These are phyloP conservation scores for Saturnia pavonia DNA, from an alignment of 2,888 invertebrate species.

Conservation along the genomic window DNA sequence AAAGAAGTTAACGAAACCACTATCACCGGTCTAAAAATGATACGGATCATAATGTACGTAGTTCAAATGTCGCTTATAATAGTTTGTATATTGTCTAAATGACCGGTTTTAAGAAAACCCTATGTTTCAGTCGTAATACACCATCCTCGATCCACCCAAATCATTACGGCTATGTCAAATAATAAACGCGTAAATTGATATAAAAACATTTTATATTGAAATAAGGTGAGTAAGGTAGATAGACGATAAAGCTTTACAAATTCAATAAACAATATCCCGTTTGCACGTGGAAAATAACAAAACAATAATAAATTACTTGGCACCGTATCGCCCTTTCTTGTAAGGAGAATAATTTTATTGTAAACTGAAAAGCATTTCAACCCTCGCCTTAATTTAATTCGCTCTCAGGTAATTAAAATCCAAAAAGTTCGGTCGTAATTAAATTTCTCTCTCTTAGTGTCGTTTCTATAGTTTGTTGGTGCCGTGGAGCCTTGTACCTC, in stretches of 20 bases:
- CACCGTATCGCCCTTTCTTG: conserved; percentile 21
- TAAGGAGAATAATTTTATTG: conserved; percentile 7
- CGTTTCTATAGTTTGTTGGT: conserved; percentile 5
- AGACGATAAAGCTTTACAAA: conserved; percentile 4
- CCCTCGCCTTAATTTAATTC: conserved; percentile 72
- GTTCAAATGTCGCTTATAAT: too few species aligned
- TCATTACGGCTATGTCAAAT: background rate
- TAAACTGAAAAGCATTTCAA: conserved; percentile 21
- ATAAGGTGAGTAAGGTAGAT: background rate
- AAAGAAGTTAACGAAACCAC: too few species aligned
- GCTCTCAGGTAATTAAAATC: conserved; percentile 80
- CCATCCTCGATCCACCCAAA: background rate
- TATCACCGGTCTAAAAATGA: too few species aligned
- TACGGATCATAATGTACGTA: too few species aligned
- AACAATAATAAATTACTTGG: conserved; percentile 38
- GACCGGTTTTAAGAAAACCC: too few species aligned
- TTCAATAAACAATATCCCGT: background rate
- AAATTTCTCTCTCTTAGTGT: conserved; percentile 63
- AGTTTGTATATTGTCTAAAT: too few species aligned
- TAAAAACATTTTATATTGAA: background rate
- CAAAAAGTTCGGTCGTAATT: conserved; percentile 78
- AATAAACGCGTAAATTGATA: background rate
- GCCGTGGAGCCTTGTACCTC: conserved; percentile 27
- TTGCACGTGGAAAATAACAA: background rate
- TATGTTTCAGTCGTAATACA: background rate